Conservation (phyloP, 2,888 invertebrate genomes). For the Alcis repandata region DNA sequence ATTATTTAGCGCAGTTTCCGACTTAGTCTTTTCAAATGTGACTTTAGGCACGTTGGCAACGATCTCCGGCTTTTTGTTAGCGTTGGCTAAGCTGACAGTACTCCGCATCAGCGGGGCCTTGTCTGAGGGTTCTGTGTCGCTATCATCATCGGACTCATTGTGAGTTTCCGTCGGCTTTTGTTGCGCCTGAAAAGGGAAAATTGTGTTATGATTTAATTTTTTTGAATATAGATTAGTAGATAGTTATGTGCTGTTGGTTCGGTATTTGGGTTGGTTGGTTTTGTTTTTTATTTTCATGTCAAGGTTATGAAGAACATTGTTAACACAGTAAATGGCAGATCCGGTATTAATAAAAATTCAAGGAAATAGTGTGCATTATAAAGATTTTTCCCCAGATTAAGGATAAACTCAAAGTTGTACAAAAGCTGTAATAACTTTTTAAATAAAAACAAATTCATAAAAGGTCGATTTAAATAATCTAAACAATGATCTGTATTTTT, state of each 20-base stretch:
- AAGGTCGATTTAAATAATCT: too few species aligned
- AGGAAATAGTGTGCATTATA: too few species aligned
- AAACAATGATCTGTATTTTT: too few species aligned
- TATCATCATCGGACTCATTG: slow-evolving; percentile 76
- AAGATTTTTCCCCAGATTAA: too few species aligned
- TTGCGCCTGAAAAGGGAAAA: slow-evolving; percentile 65
- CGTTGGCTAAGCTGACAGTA: slow-evolving; percentile 64
- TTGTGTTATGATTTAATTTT: slow-evolving; percentile 10
- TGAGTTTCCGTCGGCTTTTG: slow-evolving; percentile 56
- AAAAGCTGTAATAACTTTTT: too few species aligned
- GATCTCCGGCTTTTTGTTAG: slow-evolving; percentile 74
- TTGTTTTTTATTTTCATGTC: slow-evolving; percentile 8
- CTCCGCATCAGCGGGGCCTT: slow-evolving; percentile 82
- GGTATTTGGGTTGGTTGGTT: neutral
- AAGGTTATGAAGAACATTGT: neutral
- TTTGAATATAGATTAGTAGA: slow-evolving; percentile 27
- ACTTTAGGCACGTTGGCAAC: slow-evolving; percentile 80
- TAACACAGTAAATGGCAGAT: too few species aligned
- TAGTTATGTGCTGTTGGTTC: slow-evolving; percentile 7
- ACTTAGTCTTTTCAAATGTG: slow-evolving; percentile 65
- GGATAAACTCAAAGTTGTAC: too few species aligned
- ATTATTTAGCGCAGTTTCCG: slow-evolving; percentile 54
- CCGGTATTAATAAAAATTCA: too few species aligned
- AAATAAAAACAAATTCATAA: too few species aligned
- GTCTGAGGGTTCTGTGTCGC: slow-evolving; percentile 79